Conservation (phyloP, 2,113 vertebrate genomes). For the Campylorhamphus procurvoides region DNA sequence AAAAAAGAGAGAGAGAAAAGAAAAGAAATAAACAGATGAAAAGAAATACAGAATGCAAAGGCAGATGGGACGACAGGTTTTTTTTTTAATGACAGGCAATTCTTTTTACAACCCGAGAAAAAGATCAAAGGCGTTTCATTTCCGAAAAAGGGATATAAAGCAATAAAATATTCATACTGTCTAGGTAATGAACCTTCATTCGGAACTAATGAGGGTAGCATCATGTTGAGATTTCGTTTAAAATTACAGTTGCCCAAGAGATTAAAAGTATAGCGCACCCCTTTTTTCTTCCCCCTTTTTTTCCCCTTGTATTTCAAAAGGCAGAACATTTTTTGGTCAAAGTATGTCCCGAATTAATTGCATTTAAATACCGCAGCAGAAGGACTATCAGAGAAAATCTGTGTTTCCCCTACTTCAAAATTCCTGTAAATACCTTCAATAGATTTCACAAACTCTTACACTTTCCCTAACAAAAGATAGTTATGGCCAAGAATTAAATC, state of each 20-base stretch:
- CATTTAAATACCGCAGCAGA: background rate
- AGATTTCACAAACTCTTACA: background rate
- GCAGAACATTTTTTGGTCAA: background rate
- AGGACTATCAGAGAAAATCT: background rate
- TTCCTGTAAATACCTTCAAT: background rate
- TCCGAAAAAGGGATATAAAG: constrained; percentile 79
- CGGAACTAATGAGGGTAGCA: constrained; percentile 66
- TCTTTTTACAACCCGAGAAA: constrained; percentile 83
- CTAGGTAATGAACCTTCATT: constrained; percentile 64
- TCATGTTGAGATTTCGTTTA: constrained; percentile 59
- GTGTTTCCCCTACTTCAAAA: background rate
- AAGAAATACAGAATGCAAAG: constrained; percentile 74
- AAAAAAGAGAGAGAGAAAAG: background rate
- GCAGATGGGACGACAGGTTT: constrained; percentile 72
- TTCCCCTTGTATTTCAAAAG: background rate
- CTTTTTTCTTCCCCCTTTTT: accelerated
- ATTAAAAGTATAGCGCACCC: background rate
- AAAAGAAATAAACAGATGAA: constrained; percentile 64
- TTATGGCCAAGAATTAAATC: accelerated
- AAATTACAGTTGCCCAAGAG: constrained; percentile 45
- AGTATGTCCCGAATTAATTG: background rate
- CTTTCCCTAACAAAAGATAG: background rate
- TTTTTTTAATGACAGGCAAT: constrained; percentile 79
- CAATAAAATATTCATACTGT: constrained; percentile 83
- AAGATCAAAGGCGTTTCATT: constrained; percentile 81